phyloP scores from a whole-genome alignment of 2,888 invertebrate genomes.

The Dioctria rufipes region DNA sequence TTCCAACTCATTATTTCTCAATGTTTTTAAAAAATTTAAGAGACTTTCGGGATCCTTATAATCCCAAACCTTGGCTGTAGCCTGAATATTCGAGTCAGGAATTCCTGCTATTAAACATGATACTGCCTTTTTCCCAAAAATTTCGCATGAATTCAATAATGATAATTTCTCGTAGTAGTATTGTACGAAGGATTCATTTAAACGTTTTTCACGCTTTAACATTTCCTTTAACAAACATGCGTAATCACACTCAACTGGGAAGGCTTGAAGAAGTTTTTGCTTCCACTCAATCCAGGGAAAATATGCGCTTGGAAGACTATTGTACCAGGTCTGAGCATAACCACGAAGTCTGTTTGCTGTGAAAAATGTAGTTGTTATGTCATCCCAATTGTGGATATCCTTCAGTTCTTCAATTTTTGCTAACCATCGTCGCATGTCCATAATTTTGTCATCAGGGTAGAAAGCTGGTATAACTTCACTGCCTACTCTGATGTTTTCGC shows the following conservation, averaged over 20 bases:
- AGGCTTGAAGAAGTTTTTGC: constrained; percentile 50
- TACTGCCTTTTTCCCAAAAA: constrained; percentile 41
- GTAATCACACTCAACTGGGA: constrained; percentile 49
- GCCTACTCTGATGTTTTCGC: background rate
- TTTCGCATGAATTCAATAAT: constrained; percentile 41
- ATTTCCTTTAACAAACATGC: constrained; percentile 40
- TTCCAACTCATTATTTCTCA: background rate
- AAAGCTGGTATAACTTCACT: constrained; percentile 47
- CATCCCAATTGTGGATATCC: constrained; percentile 50
- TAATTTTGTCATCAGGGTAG: constrained; percentile 54
- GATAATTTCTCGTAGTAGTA: constrained; percentile 57
- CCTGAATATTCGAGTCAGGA: constrained; percentile 32
- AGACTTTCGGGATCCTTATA: constrained; percentile 53
- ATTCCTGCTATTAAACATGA: constrained; percentile 54
- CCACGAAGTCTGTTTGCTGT: constrained; percentile 39
- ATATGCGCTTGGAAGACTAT: background rate
- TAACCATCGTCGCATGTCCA: constrained; percentile 41
- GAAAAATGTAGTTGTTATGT: constrained; percentile 48
- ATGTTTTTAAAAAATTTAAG: constrained; percentile 47
- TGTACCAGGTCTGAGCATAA: constrained; percentile 50
- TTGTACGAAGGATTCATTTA: constrained; percentile 39
- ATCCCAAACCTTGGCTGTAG: constrained; percentile 45
- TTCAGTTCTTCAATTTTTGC: constrained; percentile 54
- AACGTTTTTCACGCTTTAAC: constrained; percentile 29
- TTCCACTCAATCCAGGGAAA: constrained; percentile 55